Evolutionary conservation across 2,797 vertebrate genomes (phyloP).

Genomic region (Myripristis murdjan): DNA sequence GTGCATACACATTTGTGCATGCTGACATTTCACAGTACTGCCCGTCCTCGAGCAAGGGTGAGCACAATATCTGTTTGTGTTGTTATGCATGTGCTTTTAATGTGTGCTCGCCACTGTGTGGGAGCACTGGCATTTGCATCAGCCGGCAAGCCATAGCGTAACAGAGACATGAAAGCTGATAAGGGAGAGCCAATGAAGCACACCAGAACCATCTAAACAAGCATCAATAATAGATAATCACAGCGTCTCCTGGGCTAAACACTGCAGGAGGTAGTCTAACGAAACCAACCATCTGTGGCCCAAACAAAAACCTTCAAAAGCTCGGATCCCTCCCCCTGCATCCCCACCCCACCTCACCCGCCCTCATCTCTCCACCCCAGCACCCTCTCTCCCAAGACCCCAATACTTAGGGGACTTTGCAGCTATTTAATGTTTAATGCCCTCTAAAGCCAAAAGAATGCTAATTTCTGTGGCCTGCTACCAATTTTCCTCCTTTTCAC

Average conservation of each 20-base stretch:
- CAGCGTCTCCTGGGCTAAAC: constrained; percentile 64
- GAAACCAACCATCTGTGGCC: constrained; percentile 75
- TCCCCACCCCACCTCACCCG: constrained; percentile 23
- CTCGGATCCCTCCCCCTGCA: constrained; percentile 65
- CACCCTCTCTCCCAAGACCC: constrained; percentile 61
- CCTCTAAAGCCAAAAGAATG: constrained; percentile 84
- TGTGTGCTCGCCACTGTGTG: constrained; percentile 8
- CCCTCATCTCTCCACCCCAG: constrained; percentile 40
- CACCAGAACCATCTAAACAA: constrained; percentile 65
- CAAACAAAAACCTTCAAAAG: constrained; percentile 73
- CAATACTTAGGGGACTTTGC: constrained; percentile 79
- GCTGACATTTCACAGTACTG: neutral
- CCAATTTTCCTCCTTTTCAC: constrained; percentile 83
- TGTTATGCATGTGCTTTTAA: neutral
- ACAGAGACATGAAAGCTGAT: constrained; percentile 66
- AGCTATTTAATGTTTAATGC: constrained; percentile 87
- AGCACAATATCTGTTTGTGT: constrained; percentile 1
- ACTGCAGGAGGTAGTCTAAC: constrained; percentile 73
- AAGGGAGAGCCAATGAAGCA: constrained; percentile 60
- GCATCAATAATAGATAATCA: constrained; percentile 82
- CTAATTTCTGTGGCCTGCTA: constrained; percentile 86
- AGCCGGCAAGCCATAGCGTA: constrained; percentile 9
- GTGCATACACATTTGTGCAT: too few relatives aligned
- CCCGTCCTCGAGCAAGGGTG: neutral
- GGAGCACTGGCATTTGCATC: neutral